Base-by-base conservation (phyloP, 2,888 invertebrate species). In the Mesochorus sp. region DNA sequence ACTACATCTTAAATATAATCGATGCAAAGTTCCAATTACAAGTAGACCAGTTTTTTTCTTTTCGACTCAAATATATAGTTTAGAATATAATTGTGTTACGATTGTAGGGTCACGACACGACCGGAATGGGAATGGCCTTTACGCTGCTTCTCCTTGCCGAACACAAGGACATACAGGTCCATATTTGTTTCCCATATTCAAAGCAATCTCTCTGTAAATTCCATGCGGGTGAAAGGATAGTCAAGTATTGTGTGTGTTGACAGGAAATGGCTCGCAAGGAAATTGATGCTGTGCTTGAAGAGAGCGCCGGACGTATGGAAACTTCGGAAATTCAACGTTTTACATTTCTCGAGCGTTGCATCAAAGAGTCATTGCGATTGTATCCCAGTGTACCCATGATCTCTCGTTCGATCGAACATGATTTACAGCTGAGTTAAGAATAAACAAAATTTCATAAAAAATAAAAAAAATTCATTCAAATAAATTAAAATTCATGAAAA, bases 321-420 rank as follows among this genome's bases (percentile, higher is more conserved):
- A 92, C 91, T 1, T 92, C 93, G 47, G 94, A 94, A 83, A 88
- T 95, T 17, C 88, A 93, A 75, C 92, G 93, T 68, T 93, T 95
- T 94, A 92, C 92, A 72, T 95, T 95, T 85, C 91, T 95, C 80
- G 95, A 95, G 82, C 93, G 93, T 82, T 94, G 94, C 81, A 94
- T 95, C 62, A 95, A 95, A 87, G 95, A 95, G 86, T 92, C 94
- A 0, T 84, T 95, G 59, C 90, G 95, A 57, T 86, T 95, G 8
- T 94, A 93, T 81, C 95, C 95, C 1, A 94, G 94, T 82, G 94
- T 95, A 3, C 94, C 94, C 24, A 92, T 94, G 82, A 93, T 95
- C 83, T 93, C 93, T 3, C 92, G 95, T 64, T 88, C 86, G 47
- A 85, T 95, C 49, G 91, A 91, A 0, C 93, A 94, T 86, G 92